A percentile compares a stretch with the other conserved stretches of the same genome.
These are phyloP conservation scores for Drosophila bocqueti DNA, from an alignment of 1,140 invertebrate species.

Conservation along the genomic window DNA sequence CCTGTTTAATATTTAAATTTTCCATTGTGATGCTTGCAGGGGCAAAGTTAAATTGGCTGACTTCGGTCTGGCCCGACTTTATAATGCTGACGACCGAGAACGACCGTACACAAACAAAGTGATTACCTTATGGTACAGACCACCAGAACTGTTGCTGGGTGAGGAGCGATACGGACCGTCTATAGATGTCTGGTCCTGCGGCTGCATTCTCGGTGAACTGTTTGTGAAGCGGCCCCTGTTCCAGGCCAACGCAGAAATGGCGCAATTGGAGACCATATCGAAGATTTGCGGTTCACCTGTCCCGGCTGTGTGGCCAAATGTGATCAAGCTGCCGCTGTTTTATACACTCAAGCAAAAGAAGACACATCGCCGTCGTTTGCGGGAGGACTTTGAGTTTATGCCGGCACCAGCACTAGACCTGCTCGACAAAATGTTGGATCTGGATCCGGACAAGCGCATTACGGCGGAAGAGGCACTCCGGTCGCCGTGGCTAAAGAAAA, in stretches of 20 bases:
- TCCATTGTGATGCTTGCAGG: conserved; percentile 86
- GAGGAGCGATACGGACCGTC: conserved; percentile 99
- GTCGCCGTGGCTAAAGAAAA: conserved; percentile 96
- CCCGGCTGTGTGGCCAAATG: conserved; percentile 98
- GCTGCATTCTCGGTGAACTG: conserved; percentile 99
- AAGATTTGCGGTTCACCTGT: conserved; percentile 97
- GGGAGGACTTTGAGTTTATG: conserved; percentile 97
- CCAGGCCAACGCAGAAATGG: conserved; percentile 96
- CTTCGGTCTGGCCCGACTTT: conserved; percentile 98
- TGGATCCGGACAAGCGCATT: conserved; percentile 97
- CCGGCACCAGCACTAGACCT: conserved; percentile 95
- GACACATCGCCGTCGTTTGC: conserved; percentile 93
- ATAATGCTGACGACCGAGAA: conserved; percentile 97
- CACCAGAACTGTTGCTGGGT: conserved; percentile 98
- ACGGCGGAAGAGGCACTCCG: conserved; percentile 97
- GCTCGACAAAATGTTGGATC: conserved; percentile 97
- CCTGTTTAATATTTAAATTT: neutral
- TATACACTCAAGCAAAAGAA: conserved; percentile 97
- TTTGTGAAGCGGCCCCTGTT: conserved; percentile 99
- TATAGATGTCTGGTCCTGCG: conserved; percentile 99
- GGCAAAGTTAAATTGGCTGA: conserved; percentile 99
- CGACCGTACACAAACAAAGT: conserved; percentile 99
- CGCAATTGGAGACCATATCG: conserved; percentile 97
- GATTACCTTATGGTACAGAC: conserved; percentile 99
- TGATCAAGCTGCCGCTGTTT: conserved; percentile 97